Evolutionary conservation across 2,113 vertebrate genomes (phyloP), one percentile per base, ranked within the genome.

Genomic region (Smithornis capensis): DNA sequence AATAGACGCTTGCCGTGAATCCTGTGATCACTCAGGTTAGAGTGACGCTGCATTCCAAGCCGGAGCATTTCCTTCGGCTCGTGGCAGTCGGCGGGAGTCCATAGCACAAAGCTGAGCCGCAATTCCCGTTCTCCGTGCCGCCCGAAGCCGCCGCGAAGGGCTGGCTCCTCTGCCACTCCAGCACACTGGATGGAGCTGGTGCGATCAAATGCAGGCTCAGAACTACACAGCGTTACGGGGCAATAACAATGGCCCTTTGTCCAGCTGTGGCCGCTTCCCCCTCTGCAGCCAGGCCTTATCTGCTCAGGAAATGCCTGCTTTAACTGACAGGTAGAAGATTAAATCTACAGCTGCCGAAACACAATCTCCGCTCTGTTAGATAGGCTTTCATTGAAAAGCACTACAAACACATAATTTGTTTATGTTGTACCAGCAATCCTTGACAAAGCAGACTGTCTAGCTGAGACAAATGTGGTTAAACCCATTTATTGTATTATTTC

Each of bases 161-260:
- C 74, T 65, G 57, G 91, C 92, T 95, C 83, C 95, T 94, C 92
- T 85, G 92, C 96, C 89, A 96, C 77, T 85, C 50, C 47, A 67
- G 19, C 69, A 25, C 78, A 95, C 97, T 96, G 71, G 95, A 96
- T 96, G 75, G 95, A 96, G 97, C 87, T 95, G 95, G 78, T 81
- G 91, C 52, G 89, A 92, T 89, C 96, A 90, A 96, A 80, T 14
- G 96, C 89, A 16, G 33, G 60, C 95, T 81, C 81, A 70, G 90
- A 97, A 96, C 96, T 83, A 96, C 93, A 79, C 90, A 90, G 97
- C 97, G 96, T 97, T 97, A 97, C 90, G 62, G 97, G 97, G 94
- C 97, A 94, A 37, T 83, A 98, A 99, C 98, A 99, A 99, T 98
- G 98, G 96, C 91, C 95, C 97, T 98, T 99, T 99, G 98, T 99